These are phyloP conservation scores for Corythaixoides concolor DNA, from an alignment of 2,113 vertebrate species.

Conservation along the genomic window DNA sequence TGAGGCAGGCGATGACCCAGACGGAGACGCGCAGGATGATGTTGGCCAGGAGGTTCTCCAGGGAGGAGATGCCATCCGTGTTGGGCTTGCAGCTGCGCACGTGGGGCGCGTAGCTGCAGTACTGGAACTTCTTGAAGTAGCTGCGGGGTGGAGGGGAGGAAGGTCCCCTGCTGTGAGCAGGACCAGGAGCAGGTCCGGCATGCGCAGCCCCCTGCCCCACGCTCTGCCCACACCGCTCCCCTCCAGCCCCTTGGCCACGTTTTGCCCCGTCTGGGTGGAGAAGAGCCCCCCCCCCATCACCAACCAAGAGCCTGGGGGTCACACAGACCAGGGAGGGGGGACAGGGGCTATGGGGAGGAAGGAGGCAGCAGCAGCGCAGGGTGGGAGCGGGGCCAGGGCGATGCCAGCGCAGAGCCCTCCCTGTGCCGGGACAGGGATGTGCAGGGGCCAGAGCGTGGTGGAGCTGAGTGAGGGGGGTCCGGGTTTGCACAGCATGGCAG, in stretches of 20 bases:
- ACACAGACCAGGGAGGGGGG: no score
- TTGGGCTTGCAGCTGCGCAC: constrained; percentile 74
- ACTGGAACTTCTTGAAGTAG: constrained; percentile 73
- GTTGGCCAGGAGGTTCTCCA: constrained; percentile 73
- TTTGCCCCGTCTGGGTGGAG: background rate
- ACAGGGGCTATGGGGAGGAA: no score
- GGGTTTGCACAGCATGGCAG: rapidly evolving
- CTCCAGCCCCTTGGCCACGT: rapidly evolving
- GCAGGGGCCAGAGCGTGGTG: background rate
- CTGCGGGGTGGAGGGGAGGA: background rate
- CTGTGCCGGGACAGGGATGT: rapidly evolving
- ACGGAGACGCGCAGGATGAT: constrained; percentile 63
- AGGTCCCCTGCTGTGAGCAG: background rate
- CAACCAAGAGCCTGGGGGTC: background rate
- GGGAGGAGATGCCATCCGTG: constrained; percentile 71
- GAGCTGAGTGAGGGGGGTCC: no score
- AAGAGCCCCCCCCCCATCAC: no score
- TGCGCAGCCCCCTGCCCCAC: background rate
- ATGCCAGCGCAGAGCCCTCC: background rate
- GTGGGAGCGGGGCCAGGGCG: background rate
- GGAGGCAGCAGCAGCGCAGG: background rate
- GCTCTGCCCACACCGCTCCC: no score
- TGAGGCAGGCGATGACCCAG: constrained; percentile 71
- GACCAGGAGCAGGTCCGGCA: rapidly evolving
- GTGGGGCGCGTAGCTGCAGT: constrained; percentile 69